Percentiles rank a stretch among this genome's conserved stretches.
Conservation (phyloP, 2,113 vertebrate genomes). For the Recurvirostra avosetta region DNA sequence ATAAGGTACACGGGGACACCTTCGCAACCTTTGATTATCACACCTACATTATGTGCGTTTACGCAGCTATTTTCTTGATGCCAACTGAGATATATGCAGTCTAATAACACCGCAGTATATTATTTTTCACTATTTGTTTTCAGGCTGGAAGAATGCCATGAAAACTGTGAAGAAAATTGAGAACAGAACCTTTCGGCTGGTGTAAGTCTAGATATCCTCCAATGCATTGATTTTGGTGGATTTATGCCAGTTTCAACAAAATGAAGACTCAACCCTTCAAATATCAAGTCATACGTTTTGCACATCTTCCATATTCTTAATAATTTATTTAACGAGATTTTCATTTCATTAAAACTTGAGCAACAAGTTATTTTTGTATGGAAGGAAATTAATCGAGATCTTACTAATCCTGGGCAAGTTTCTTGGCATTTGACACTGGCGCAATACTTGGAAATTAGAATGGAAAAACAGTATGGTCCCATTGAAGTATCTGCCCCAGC, state of each 20-base stretch:
- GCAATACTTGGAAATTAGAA: not conserved
- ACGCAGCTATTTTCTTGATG: slow-evolving; percentile 14
- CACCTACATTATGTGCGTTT: not conserved
- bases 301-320: not conserved
- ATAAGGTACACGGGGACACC: not conserved
- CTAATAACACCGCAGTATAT: not conserved
- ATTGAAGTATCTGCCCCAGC: not conserved
- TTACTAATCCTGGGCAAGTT: not conserved
- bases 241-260: slow-evolving; percentile 14
- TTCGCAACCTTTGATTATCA: not conserved
- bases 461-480: not conserved
- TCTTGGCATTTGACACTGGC: not conserved
- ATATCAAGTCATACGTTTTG: slow-evolving; percentile 8
- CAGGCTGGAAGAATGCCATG: not conserved
- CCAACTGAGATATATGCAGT: not conserved
- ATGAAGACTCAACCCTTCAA: slow-evolving; percentile 1
- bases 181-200: slow-evolving; percentile 36
- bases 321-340: not conserved
- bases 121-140: slow-evolving; percentile 36
- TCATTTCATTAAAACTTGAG: not conserved
- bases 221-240: not conserved
- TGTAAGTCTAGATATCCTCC: slow-evolving; percentile 30
- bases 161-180: slow-evolving; percentile 33
- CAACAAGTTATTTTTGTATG: not conserved
- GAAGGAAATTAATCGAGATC: not conserved